Base-by-base conservation (phyloP, 1,140 invertebrate genomes). In the Caenorhabditis inopinata region DNA sequence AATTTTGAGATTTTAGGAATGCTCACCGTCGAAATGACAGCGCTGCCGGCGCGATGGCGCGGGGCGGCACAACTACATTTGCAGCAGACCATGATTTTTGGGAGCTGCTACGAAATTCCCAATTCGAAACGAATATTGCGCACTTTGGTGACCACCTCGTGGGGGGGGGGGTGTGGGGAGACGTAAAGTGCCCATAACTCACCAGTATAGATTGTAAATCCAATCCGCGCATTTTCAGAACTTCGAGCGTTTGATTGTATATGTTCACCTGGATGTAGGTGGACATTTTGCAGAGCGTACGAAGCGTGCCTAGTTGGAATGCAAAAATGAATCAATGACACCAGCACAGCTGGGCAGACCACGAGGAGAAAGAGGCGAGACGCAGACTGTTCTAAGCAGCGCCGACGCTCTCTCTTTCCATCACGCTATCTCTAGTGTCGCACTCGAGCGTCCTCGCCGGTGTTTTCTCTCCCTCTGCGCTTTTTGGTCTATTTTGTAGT, bases 381-480 rank as follows among this genome's bases (percentile, higher is more conserved):
- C 58, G 58, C 29, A 68, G 58, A 68, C 58, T n/a, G 9, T 21
- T 11, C 32, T 68, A 68, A 68, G 58, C 58, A 68, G 58, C 58
- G 58, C 32, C 32, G 58, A 29, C n/a, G n/a, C n/a, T 23, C 58
- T 21, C 58, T 68, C 58, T 18, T 32, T 3, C n/a, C 21, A 21
- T 42, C n/a, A 18, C 58, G 38, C 18, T 38, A 18, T 68, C 29
- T 68, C 58, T 68, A 5, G 3, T 38, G 11, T 0, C n/a, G 2
- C 18, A 23, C 51, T 58, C 51, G 51, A 32, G 51, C 27, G 51
- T 29, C n/a, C 16, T 58, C n/a, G 25, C 58, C 27, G 11, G 32
- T 38, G 58, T 68, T 12, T 68, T 68, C 21, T 68, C 58, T 14
- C 58, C 25, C 48, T 51, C 21, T 51, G 38, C 38, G 14, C 14